These are phyloP conservation scores for Rissa tridactyla DNA, from an alignment of 2,113 vertebrate genomes.

Conservation along the genomic window DNA sequence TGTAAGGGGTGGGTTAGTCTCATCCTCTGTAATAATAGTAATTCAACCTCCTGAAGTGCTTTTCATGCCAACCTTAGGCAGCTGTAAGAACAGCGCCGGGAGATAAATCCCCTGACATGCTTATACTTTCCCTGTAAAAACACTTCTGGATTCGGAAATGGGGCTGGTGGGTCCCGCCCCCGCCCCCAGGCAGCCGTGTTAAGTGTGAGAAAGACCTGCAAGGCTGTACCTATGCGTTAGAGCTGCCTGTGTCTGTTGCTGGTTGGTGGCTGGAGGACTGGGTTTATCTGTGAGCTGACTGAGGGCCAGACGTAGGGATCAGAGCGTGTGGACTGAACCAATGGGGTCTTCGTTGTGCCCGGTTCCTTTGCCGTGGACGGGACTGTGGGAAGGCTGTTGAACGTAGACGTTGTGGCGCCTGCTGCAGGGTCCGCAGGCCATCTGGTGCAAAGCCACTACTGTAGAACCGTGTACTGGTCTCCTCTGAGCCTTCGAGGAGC, in stretches of 20 bases:
- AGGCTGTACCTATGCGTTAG: neutral
- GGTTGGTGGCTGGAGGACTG: neutral
- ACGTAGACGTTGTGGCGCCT: accelerated
- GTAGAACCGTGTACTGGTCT: neutral
- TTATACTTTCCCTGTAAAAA: neutral
- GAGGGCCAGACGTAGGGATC: neutral
- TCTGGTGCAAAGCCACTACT: neutral
- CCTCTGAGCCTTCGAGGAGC: neutral
- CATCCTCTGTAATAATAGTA: conserved; percentile 35
- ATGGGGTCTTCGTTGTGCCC: neutral
- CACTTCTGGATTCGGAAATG: neutral
- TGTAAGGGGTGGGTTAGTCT: conserved; percentile 29
- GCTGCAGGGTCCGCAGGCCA: neutral
- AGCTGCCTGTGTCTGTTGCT: neutral
- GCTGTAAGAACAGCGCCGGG: neutral
- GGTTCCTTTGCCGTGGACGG: accelerated
- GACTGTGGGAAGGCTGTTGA: neutral
- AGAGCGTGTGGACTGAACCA: neutral
- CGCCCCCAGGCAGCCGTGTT: neutral
- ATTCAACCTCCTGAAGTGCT: conserved; percentile 42
- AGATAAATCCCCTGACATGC: neutral
- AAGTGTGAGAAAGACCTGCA: neutral
- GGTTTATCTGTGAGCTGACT: neutral
- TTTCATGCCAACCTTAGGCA: conserved; percentile 9
- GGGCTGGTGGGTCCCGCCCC: neutral